Evolutionary conservation across 2,888 invertebrate genomes (phyloP), one percentile per base, ranked within the genome.

Genomic region (Zelleria hepariella): DNA sequence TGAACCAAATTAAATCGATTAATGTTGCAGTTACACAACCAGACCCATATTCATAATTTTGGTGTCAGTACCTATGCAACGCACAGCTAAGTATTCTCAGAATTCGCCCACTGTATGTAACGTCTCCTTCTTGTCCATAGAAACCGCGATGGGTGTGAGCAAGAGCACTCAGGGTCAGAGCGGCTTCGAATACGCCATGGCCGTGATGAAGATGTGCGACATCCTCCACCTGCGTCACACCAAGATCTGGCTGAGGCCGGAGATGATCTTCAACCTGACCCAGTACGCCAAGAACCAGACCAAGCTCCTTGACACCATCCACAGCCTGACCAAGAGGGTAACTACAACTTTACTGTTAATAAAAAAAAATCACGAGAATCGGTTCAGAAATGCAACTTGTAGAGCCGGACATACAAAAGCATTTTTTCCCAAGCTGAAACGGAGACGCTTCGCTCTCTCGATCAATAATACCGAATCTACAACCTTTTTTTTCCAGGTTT

Each of bases 121-220:
- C n/a, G n/a, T n/a, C n/a, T n/a, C n/a, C n/a, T n/a, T 42, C 60
- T 59, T 62, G 61, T 59, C 80, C 80, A 47, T 74, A 94, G 95
- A 96, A 90, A 96, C 96, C 47, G 96, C 95, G 0, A 96, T 96
- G 96, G 96, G 96, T 58, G 95, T 96, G 0, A 95, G 94, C 68
- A 95, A 95, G 76, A 91, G 90, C 64, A 95, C 95, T 0, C 95
- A 95, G 80, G 94, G 93, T 66, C 92, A 92, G 73, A 94, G 94
- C 64, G 95, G 95, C 48, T 94, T 92, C 69, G 95, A 95, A 79
- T 96, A 95, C 68, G 95, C 95, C 0, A 92, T 94, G 92, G 95
- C 95, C 63, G 95, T 96, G 4, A 95, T 95, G 95, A 95, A 95
- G 74, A 94, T 96, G 95, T 95, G 95, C 70, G 95, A 95, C 68